A percentile compares a stretch with the other conserved stretches of the same genome.
phyloP scores from a whole-genome alignment of 2,888 invertebrate genomes.

The Phortica okadai region DNA sequence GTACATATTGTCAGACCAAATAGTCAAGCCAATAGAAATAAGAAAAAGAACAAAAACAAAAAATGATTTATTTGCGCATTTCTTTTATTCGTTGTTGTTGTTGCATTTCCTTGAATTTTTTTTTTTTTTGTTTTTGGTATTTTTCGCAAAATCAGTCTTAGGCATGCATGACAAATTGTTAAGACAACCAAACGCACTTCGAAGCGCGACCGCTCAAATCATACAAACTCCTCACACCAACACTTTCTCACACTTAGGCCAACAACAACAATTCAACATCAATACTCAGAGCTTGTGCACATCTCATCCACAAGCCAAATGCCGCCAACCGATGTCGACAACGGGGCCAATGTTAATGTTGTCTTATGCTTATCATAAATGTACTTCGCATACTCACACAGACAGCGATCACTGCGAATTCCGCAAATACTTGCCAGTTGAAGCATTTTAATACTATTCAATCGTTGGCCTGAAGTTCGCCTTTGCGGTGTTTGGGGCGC shows the following conservation, averaged over 20 bases:
- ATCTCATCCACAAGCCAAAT: not conserved
- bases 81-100: slow-evolving; percentile 55
- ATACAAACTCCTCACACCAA: not conserved
- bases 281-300: not conserved
- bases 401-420: not conserved
- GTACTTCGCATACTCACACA: slow-evolving; percentile 12
- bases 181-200: slow-evolving; percentile 59
- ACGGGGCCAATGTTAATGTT: slow-evolving; percentile 19
- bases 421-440: not conserved
- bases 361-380: slow-evolving; percentile 11
- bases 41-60: slow-evolving; percentile 44
- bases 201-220: not conserved
- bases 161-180: slow-evolving; percentile 69
- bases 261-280: not conserved
- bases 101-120: not conserved
- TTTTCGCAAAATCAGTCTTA: slow-evolving; percentile 26
- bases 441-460: not conserved
- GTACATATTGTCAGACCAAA: not conserved
- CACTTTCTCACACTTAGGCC: not conserved
- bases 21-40: not conserved
- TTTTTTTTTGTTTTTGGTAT: slow-evolving; percentile 11
- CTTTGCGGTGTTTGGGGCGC: not conserved
- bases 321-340: not conserved
- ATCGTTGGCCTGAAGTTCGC: not conserved
- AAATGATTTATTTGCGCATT: slow-evolving; percentile 74